Percentiles rank a stretch among this genome's conserved stretches.
Evolutionary conservation across 2,113 vertebrate species (phyloP).

Genomic region (Nerophis ophidion): DNA sequence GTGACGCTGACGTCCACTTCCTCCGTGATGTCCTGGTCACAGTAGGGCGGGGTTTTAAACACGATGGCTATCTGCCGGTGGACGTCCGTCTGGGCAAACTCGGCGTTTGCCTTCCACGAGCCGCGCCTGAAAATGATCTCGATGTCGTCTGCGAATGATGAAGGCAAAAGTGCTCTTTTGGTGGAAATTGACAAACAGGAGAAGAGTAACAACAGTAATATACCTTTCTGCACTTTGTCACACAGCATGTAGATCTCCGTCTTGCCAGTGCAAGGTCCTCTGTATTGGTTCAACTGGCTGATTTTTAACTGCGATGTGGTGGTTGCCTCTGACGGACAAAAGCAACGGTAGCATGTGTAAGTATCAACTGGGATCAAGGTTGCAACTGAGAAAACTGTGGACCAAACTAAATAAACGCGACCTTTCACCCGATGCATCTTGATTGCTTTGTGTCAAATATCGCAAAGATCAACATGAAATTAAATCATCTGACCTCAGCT

Average conservation of each 20-base stretch:
- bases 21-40: constrained; percentile 76
- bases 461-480: too few relatives aligned
- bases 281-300: constrained; percentile 79
- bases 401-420: too few relatives aligned
- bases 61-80: constrained; percentile 92
- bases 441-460: too few relatives aligned
- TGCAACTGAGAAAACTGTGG: background rate
- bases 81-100: constrained; percentile 88
- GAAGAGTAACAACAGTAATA: background rate
- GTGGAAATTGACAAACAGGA: too few relatives aligned
- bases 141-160: constrained; percentile 75
- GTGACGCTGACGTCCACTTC: constrained; percentile 76
- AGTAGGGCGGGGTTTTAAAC: constrained; percentile 83
- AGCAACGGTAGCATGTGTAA: background rate
- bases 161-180: background rate
- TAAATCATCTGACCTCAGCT: too few relatives aligned
- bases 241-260: constrained; percentile 90
- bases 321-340: constrained; percentile 78
- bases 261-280: constrained; percentile 77
- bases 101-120: constrained; percentile 82
- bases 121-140: constrained; percentile 80
- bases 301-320: constrained; percentile 91
- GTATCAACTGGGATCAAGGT: background rate
- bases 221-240: constrained; percentile 97
- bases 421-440: too few relatives aligned